A percentile compares a stretch with the other conserved stretches of the same genome.
These are phyloP conservation scores for Scolopax bukidnonensis DNA, from an alignment of 2,797 vertebrate genomes.

Conservation along the genomic window DNA sequence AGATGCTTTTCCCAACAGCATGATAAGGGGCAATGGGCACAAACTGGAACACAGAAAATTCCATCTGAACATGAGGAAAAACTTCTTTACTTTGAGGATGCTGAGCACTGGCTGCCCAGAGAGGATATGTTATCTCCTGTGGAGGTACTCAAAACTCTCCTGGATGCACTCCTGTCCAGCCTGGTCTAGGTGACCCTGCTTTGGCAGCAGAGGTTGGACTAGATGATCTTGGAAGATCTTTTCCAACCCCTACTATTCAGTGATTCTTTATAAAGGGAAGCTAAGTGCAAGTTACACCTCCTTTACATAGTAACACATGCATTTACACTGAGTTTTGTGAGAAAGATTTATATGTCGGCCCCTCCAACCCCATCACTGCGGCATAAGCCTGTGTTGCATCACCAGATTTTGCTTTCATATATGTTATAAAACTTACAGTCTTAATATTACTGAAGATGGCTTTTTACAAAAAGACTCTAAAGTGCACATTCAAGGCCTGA, in stretches of 20 bases:
- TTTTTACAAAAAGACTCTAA: background rate
- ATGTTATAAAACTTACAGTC: background rate
- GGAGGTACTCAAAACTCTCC: background rate
- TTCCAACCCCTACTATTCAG: background rate
- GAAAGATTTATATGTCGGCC: background rate
- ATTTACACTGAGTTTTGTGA: accelerated
- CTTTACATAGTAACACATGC: accelerated
- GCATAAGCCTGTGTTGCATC: accelerated
- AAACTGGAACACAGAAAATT: background rate
- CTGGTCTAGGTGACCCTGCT: background rate
- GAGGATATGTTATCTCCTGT: background rate
- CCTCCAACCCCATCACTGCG: accelerated
- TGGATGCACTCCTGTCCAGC: background rate
- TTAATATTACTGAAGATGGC: background rate
- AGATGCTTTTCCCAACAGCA: background rate
- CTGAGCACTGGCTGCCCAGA: background rate
- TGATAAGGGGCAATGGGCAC: too few species aligned
- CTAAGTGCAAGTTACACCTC: accelerated
- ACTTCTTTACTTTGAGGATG: background rate
- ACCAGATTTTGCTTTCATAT: background rate
- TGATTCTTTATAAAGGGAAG: background rate
- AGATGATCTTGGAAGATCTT: background rate
- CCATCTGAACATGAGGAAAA: background rate
- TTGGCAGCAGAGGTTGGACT: background rate
- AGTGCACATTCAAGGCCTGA: background rate